A percentile compares a stretch with the other conserved stretches of the same genome.
phyloP scores from a whole-genome alignment of 2,797 vertebrate genomes.

The Crocidura indochinensis region DNA sequence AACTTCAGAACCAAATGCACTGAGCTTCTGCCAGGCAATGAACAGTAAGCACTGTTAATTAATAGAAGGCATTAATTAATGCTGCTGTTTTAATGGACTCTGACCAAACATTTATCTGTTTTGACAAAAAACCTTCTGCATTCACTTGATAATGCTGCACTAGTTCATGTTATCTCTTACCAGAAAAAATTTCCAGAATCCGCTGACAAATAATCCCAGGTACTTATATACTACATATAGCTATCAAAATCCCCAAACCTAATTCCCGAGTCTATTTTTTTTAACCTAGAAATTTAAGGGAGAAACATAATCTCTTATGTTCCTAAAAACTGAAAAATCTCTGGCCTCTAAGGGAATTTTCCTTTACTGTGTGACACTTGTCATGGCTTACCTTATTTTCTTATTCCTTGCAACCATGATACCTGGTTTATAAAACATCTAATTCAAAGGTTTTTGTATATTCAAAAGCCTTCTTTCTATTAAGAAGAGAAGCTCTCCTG shows the following conservation, averaged over 20 bases:
- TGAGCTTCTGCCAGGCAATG: background rate
- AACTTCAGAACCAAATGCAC: background rate
- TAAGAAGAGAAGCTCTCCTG: background rate
- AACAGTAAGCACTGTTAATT: background rate
- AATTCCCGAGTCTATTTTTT: background rate
- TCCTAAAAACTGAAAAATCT: background rate
- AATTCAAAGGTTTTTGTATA: background rate
- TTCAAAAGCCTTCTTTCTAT: background rate
- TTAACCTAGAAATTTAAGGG: background rate
- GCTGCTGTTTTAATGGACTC: background rate
- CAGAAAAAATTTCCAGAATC: background rate
- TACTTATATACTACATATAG: background rate
- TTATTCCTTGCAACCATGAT: background rate
- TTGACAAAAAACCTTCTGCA: slow-evolving; percentile 10
- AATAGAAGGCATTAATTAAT: background rate
- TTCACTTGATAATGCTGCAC: background rate
- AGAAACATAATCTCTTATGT: background rate
- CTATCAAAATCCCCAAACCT: slow-evolving; percentile 41
- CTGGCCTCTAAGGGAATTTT: background rate
- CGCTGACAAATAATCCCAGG: slow-evolving; percentile 14
- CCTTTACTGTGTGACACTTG: background rate
- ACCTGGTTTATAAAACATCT: background rate
- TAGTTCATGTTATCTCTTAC: background rate
- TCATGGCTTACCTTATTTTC: background rate
- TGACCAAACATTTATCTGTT: background rate